These are phyloP conservation scores for Diploptera punctata DNA, from an alignment of 2,888 invertebrate genomes.

Conservation along the genomic window DNA sequence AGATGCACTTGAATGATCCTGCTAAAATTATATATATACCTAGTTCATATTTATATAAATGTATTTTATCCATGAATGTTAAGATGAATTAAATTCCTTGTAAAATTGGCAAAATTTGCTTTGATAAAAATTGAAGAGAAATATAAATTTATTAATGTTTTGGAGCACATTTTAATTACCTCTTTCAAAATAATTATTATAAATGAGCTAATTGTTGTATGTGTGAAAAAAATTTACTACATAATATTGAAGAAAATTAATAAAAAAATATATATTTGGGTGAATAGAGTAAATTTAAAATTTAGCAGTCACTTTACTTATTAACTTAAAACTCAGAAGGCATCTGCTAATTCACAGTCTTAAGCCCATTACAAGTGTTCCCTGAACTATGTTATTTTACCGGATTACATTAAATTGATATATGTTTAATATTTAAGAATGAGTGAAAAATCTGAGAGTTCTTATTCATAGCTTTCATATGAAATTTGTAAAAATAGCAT, in stretches of 20 bases:
- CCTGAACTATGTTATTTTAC: too few relatives aligned
- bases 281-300: constrained; percentile 16
- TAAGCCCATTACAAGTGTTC: constrained; percentile 1
- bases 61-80: not conserved
- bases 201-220: constrained; percentile 35
- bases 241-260: constrained; percentile 10
- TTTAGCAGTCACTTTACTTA: not conserved
- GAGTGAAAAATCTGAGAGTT: too few relatives aligned
- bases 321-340: constrained; percentile 9
- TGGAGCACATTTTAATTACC: constrained; percentile 35
- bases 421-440: too few relatives aligned
- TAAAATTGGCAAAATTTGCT: not conserved
- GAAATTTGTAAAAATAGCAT: too few relatives aligned
- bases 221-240: constrained; percentile 30
- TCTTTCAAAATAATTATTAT: constrained; percentile 29
- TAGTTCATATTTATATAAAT: constrained; percentile 1
- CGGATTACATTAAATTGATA: too few relatives aligned
- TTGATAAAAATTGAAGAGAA: not conserved
- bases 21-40: not conserved
- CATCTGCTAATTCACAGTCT: constrained; percentile 23
- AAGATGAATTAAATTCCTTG: not conserved
- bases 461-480: too few relatives aligned
- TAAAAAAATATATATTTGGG: constrained; percentile 15
- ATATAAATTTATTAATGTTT: not conserved
- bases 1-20: too few relatives aligned